A percentile compares a stretch with the other conserved stretches of the same genome.
phyloP scores from a whole-genome alignment of 2,113 vertebrate species.

The Elanus axillaris region DNA sequence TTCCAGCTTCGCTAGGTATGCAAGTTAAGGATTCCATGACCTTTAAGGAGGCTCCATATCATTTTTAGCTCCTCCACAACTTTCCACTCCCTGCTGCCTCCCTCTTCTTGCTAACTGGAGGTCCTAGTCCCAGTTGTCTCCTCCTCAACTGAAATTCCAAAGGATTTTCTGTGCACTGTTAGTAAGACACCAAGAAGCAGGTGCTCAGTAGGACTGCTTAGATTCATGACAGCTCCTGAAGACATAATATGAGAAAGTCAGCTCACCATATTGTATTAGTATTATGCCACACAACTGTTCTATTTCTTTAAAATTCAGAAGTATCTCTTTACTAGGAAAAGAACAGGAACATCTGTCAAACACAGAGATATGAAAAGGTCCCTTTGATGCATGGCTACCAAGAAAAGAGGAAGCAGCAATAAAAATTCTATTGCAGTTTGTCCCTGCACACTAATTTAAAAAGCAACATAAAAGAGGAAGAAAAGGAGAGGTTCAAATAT shows the following conservation, averaged over 20 bases:
- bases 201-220: neutral
- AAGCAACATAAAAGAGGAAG: slow-evolving; percentile 20
- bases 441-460: neutral
- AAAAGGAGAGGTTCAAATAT: neutral
- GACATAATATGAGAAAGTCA: neutral
- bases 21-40: neutral
- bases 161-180: neutral
- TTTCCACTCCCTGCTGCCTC: neutral
- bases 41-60: neutral
- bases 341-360: neutral
- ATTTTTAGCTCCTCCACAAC: slow-evolving; percentile 20
- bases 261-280: neutral
- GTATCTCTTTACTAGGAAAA: neutral
- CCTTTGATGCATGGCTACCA: neutral
- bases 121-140: neutral
- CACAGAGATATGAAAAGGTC: rapidly evolving
- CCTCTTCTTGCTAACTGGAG: neutral
- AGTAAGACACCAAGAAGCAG: slow-evolving; percentile 30
- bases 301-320: neutral
- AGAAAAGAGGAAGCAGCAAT: slow-evolving; percentile 2
- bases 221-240: neutral
- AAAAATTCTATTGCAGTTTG: neutral
- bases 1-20: slow-evolving; percentile 10
- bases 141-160: neutral
- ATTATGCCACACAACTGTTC: neutral